Conservation (phyloP, 2,797 vertebrate species). For the Pogonophryne albipinna region DNA sequence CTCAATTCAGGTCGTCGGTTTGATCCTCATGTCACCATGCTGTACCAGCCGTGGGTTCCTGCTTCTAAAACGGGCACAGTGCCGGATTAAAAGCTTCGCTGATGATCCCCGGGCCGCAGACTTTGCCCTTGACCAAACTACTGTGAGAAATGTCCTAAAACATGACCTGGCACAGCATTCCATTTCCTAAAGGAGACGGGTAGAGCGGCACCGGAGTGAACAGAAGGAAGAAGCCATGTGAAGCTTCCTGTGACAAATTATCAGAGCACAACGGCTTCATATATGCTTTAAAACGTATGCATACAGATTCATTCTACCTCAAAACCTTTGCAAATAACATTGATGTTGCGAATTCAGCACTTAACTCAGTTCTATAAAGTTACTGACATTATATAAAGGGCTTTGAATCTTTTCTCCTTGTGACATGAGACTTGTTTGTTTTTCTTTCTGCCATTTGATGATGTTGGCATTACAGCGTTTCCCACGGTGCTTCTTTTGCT, state of each 20-base stretch:
- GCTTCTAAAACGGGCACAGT: slow-evolving; percentile 69
- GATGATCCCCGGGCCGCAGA: slow-evolving; percentile 68
- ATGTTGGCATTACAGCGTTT: slow-evolving; percentile 24
- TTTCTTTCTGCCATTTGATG: slow-evolving; percentile 30
- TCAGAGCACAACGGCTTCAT: no score
- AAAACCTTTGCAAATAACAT: neutral
- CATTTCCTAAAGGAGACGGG: slow-evolving; percentile 40
- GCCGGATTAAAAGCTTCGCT: slow-evolving; percentile 74
- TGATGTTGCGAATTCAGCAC: neutral
- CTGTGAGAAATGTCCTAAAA: slow-evolving; percentile 59
- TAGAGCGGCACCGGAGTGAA: neutral
- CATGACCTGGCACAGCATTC: slow-evolving; percentile 36
- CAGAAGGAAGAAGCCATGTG: neutral
- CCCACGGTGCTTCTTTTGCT: slow-evolving; percentile 49
- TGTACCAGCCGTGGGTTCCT: slow-evolving; percentile 64
- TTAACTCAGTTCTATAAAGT: neutral
- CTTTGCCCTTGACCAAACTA: slow-evolving; percentile 68
- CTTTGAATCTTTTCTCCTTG: slow-evolving; percentile 11
- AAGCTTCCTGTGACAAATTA: no score
- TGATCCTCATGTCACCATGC: slow-evolving; percentile 65
- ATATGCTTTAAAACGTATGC: neutral
- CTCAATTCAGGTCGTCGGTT: slow-evolving; percentile 56
- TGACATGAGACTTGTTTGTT: slow-evolving; percentile 12
- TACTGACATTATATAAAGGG: neutral
- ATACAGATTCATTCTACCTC: neutral